Base-by-base conservation (phyloP, 2,797 vertebrate species). In the Typhlichthys eigenmanni region DNA sequence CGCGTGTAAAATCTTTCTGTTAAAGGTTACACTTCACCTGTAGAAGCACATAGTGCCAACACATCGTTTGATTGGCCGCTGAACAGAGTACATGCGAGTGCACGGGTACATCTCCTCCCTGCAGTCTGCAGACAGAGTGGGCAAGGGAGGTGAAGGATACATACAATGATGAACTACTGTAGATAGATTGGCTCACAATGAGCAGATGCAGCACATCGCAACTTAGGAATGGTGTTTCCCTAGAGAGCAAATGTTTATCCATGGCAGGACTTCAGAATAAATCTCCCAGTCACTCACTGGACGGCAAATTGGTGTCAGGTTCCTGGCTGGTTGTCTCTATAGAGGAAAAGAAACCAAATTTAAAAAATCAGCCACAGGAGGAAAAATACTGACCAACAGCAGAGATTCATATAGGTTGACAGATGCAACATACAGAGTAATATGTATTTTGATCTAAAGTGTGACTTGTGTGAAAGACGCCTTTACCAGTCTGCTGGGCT, bases 81-180 rank as follows among this genome's bases (percentile, higher is more conserved):
- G 91, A 54, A 94, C 90, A 0, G 93, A 93, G 84, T 94, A 93
- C 91, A 94, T 92, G 87, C 93, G 90, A 78, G 92, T 94, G 85
- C 92, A 93, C 0, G 90, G 87, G 51, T 93, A 94, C 79, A 85
- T 92, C 85, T 94, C 91, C 83, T 93, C 92, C 80, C 92, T 88
- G 34, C 93, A 94, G 51, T 85, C 92, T 93, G 77, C 53, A 62
- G 43, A 71, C 13, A 84, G 38, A 78, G 8, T 46, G 49, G 54
- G 53, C 14, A 56, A 3, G 51, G 9, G 11, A 3, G 8, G 51
- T 29, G 58, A 5, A 4, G 29, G 29, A 12, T 11, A 34, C 24
- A 51, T 49, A 38, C 50, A 60, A n/a, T 5, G 34, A 38, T 38
- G 34, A 38, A 38, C 34, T 38, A 19, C 19, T 19, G 19, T 19